Base-by-base conservation (phyloP, 37 sponge, comb jelly and placozoan species). In the Eunapius fragilis region DNA sequence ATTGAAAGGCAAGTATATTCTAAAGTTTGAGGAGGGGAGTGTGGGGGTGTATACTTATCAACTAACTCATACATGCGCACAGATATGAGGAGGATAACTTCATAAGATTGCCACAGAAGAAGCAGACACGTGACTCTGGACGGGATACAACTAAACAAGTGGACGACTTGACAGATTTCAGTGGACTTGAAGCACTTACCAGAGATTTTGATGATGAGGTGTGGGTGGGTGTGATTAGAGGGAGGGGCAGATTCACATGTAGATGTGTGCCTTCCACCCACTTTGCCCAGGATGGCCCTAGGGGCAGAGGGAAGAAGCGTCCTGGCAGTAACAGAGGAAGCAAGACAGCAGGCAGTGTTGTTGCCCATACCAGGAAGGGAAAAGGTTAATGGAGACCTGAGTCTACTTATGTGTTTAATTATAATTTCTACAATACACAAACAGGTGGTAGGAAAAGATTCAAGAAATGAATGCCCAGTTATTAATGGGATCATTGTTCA, bases 1-100 rank as follows among this genome's bases (percentile, higher is more conserved):
- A 76, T 69, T 72, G 82, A 90, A 41, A 80, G 80, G 90, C 83
- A 70, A 85, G 26, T 5, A 17, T 5, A 25, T 2, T 14, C 0
- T 12, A 11, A 19, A 17, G 58, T 12, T 12, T 19, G 22, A 19
- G 58, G 58, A 58, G 58, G 58, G 22, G 58, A 19, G 17, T 58
- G 1, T 58, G 17, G 19, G 14, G 6, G 1, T 58, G 58, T 19
- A 58, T 58, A 19, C 58, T 19, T 19, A 58, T 19, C 19, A 3
- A 41, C 41, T 41, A 41, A 41, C 6, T 41, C 41, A 3, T 6
- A 6, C 41, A 41, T 6, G n/a, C n/a, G n/a, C n/a, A n/a, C n/a
- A n/a, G 92, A 35, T 96, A 80, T 88, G 96, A 96, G 68, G 96
- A 96, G 71, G 93, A 92, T 5, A 69, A 91, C 72, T 89, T 96